These are phyloP conservation scores for Nineta flava DNA, from an alignment of 2,888 invertebrate species.

Conservation along the genomic window DNA sequence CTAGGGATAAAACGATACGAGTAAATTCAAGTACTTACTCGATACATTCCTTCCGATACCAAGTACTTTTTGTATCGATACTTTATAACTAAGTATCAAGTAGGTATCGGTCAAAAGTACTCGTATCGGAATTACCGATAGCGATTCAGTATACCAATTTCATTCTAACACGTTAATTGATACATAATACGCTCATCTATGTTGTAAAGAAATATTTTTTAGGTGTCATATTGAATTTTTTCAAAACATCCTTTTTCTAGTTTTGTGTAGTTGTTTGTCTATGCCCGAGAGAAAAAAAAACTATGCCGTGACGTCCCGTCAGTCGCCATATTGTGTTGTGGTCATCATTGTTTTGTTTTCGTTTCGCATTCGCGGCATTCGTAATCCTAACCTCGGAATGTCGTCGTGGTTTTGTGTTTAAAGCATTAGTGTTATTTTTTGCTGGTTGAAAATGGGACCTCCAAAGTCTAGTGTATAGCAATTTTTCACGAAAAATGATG, in stretches of 20 bases:
- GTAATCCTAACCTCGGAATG: not conserved
- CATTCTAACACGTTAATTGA: too few relatives aligned
- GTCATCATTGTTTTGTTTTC: too few relatives aligned
- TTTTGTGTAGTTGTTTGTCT: too few relatives aligned
- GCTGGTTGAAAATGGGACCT: not conserved
- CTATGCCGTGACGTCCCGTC: too few relatives aligned
- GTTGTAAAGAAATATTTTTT: too few relatives aligned
- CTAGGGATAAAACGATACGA: slow-evolving; percentile 1
- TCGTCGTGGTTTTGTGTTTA: not conserved
- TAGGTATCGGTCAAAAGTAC: slow-evolving; percentile 1
- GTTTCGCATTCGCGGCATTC: not conserved
- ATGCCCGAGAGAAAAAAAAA: too few relatives aligned
- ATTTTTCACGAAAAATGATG: not conserved
- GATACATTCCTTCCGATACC: not conserved
- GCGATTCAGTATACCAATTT: too few relatives aligned
- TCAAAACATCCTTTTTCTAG: too few relatives aligned
- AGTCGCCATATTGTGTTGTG: too few relatives aligned
- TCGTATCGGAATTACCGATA: not conserved
- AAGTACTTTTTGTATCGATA: slow-evolving; percentile 1
- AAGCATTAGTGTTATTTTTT: not conserved
- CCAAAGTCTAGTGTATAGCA: not conserved
- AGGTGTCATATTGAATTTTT: too few relatives aligned
- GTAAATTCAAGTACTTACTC: not conserved
- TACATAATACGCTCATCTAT: not conserved
- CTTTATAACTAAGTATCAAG: not conserved